These are phyloP conservation scores for Aleiodes testaceus DNA, from an alignment of 2,888 invertebrate genomes.

Conservation along the genomic window DNA sequence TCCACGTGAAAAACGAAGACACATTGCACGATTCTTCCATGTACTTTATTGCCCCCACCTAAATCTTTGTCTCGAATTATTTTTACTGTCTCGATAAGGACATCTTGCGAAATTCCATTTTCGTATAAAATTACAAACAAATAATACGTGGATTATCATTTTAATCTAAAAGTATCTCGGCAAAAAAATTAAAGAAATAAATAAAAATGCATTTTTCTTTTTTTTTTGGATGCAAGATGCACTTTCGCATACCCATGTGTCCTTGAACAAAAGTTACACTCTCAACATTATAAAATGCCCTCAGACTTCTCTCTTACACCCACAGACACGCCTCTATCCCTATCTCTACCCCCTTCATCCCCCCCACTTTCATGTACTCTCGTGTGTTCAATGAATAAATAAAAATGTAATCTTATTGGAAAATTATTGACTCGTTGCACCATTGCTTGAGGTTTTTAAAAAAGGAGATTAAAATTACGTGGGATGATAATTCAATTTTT, in stretches of 20 bases:
- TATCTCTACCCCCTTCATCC: background rate
- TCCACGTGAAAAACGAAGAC: slow-evolving; percentile 12
- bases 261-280: slow-evolving; percentile 8
- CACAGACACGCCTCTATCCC: slow-evolving; percentile 61
- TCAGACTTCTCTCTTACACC: slow-evolving; percentile 51
- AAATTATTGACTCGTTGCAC: slow-evolving; percentile 51
- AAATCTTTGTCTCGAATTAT: background rate
- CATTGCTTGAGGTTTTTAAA: slow-evolving; percentile 46
- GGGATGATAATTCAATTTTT: slow-evolving; percentile 62
- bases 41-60: slow-evolving; percentile 9
- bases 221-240: background rate
- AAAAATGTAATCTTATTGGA: slow-evolving; percentile 48
- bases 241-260: slow-evolving; percentile 57
- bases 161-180: background rate
- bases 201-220: too few relatives aligned
- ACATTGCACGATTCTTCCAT: slow-evolving; percentile 1
- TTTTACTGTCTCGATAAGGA: slow-evolving; percentile 26
- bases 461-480: slow-evolving; percentile 51
- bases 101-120: slow-evolving; percentile 27
- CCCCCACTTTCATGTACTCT: slow-evolving; percentile 21
- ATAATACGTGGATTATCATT: background rate
- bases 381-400: slow-evolving; percentile 39
- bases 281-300: slow-evolving; percentile 24
- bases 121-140: slow-evolving; percentile 8
- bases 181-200: too few relatives aligned